phyloP scores from a whole-genome alignment of 2,797 vertebrate species.

The Lacerta bilineata region DNA sequence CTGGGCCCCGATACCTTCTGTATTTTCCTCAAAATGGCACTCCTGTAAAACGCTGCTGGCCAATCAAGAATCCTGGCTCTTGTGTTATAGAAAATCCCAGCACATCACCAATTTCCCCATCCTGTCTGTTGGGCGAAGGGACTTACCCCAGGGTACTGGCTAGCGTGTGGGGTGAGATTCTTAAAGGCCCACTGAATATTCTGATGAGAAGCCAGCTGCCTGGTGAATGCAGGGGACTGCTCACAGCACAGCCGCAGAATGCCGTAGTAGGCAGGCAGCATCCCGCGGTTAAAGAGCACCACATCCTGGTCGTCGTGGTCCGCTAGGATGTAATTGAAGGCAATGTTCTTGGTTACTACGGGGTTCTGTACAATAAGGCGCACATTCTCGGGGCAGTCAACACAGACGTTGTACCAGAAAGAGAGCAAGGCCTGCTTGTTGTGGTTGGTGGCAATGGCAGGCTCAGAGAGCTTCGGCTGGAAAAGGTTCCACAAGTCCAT shows the following conservation, averaged over 20 bases:
- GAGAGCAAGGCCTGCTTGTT: slow-evolving; percentile 98
- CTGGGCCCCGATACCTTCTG: not conserved
- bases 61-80: not conserved
- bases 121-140: not conserved
- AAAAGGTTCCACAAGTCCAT: slow-evolving; percentile 99
- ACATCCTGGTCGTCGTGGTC: slow-evolving; percentile 99
- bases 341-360: slow-evolving; percentile 98
- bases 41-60: not conserved
- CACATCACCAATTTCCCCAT: not conserved
- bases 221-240: slow-evolving; percentile 95
- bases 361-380: slow-evolving; percentile 98
- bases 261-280: slow-evolving; percentile 98
- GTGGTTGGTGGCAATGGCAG: slow-evolving; percentile 98
- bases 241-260: slow-evolving; percentile 98
- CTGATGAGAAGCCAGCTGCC: slow-evolving; percentile 97
- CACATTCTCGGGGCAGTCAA: slow-evolving; percentile 97
- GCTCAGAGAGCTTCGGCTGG: slow-evolving; percentile 97
- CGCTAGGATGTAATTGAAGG: slow-evolving; percentile 99
- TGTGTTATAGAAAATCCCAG: not conserved
- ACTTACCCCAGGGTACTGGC: slow-evolving; percentile 98
- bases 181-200: slow-evolving; percentile 99
- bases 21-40: not conserved
- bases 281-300: slow-evolving; percentile 98
- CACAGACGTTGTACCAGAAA: slow-evolving; percentile 98
- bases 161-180: slow-evolving; percentile 98